Evolutionary conservation across 2,888 invertebrate genomes (phyloP).

Genomic region (Polyommatus icarus): DNA sequence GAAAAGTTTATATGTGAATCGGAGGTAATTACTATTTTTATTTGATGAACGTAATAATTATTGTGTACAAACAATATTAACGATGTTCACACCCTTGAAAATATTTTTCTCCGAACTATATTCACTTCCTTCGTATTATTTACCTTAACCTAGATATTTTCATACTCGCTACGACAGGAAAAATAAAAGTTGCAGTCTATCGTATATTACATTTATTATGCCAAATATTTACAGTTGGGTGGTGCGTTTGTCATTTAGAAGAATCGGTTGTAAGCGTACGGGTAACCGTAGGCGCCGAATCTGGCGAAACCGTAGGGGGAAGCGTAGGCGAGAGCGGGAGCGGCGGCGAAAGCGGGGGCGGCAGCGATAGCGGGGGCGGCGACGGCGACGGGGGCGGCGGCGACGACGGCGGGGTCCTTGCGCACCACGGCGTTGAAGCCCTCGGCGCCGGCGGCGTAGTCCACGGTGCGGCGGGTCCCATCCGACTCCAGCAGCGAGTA

Average conservation of each 20-base stretch:
- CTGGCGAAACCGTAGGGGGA: conserved; percentile 42
- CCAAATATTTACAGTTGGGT: conserved; percentile 28
- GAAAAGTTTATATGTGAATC: background rate
- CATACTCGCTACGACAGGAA: background rate
- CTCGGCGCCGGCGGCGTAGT: conserved; percentile 77
- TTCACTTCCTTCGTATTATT: background rate
- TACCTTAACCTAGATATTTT: background rate
- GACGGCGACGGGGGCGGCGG: conserved; percentile 49
- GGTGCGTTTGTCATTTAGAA: conserved; percentile 43
- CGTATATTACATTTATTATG: conserved; percentile 31
- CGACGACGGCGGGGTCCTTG: conserved; percentile 68
- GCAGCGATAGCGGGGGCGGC: conserved; percentile 32
- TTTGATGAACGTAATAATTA: background rate
- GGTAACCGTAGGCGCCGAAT: conserved; percentile 43
- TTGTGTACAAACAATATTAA: background rate
- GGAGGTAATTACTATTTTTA: background rate
- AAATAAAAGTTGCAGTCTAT: background rate
- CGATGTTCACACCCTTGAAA: background rate
- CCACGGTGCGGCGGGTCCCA: conserved; percentile 83
- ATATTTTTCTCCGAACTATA: background rate
- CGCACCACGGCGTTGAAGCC: conserved; percentile 81
- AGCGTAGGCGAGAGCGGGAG: conserved; percentile 42
- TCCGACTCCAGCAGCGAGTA: conserved; percentile 80
- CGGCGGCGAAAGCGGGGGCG: conserved; percentile 47
- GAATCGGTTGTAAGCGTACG: conserved; percentile 51